These are phyloP conservation scores for Quiscalus mexicanus DNA, from an alignment of 2,113 vertebrate genomes.

Conservation along the genomic window DNA sequence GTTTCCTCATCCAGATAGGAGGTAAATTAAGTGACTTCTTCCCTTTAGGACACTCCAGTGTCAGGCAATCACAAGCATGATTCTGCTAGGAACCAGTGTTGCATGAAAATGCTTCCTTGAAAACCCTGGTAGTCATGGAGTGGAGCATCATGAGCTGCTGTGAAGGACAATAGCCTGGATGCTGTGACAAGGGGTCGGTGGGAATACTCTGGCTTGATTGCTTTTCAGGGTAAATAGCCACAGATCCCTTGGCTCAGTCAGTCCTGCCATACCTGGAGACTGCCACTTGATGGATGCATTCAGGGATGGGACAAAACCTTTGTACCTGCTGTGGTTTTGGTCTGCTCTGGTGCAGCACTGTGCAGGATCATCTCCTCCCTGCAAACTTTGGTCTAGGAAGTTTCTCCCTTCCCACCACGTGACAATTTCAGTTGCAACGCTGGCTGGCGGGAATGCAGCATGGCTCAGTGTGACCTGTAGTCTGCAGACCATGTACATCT, in stretches of 20 bases:
- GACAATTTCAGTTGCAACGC: not conserved
- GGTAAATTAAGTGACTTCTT: not conserved
- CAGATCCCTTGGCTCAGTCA: not conserved
- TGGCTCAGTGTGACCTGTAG: not conserved
- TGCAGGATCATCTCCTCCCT: not conserved
- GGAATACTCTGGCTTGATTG: not conserved
- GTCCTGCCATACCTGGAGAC: not conserved
- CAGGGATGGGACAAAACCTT: not conserved
- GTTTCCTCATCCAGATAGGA: not conserved
- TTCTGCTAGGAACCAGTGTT: not conserved
- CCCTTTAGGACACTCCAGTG: not conserved
- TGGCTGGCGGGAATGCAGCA: not conserved
- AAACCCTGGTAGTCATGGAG: not conserved
- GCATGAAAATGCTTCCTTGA: not conserved
- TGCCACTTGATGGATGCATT: fast-evolving
- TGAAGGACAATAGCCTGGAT: not conserved
- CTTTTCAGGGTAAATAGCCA: not conserved
- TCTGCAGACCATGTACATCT: not conserved
- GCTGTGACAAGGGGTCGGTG: fast-evolving
- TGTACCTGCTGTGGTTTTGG: fast-evolving
- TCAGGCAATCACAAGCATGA: not conserved
- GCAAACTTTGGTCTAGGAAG: not conserved
- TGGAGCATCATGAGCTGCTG: not conserved
- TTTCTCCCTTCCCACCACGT: not conserved
- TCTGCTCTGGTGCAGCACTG: not conserved